Evolutionary conservation across 2,113 vertebrate species (phyloP), one percentile per base, ranked within the genome.

Genomic region (Pipa parva): DNA sequence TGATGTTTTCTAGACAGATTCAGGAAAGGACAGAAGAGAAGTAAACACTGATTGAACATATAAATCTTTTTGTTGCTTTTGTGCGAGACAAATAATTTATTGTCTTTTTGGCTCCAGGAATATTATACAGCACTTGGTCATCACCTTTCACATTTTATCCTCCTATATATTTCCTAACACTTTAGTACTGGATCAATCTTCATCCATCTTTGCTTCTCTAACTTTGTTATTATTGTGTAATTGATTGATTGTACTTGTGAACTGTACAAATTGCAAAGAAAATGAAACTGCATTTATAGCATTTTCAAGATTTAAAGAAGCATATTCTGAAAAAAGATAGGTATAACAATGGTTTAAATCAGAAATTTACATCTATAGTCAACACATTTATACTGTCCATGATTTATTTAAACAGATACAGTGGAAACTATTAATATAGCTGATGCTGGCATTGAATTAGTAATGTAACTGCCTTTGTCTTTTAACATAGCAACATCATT

Each of bases 191-290:
- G 56, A 68, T 68, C 64, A 59, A 68, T 68, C 64, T 36, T 59
- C 45, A 22, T 28, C 64, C 55, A 67, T 67, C 54, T 67, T 46
- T 59, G 28, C 27, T 51, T 25, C 55, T 58, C 55, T 68, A 39
- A 59, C 45, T 26, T 59, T 68, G 42, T 59, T 59, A 27, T 68
- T 59, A 68, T 59, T 46, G 22, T n/a, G 33, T 50, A 68, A 59
- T 51, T 68, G 64, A 67, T 67, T 67, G 64, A 68, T 68, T 59
- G 64, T 59, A 59, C 29, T 45, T 50, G 17, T 68, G 45, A 51
- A 59, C 56, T 28, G 46, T 15, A 33, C 39, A 67, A 22, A 22
- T 18, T 50, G 39, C 39, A 42, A 17, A 18, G 17, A 42, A 42
- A 22, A 49, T 6, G 46, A 8, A 22, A 20, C 5, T 49, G 18